Evolutionary conservation across 2,113 vertebrate genomes (phyloP), one percentile per base, ranked within the genome.

Genomic region (Ochotona princeps): DNA sequence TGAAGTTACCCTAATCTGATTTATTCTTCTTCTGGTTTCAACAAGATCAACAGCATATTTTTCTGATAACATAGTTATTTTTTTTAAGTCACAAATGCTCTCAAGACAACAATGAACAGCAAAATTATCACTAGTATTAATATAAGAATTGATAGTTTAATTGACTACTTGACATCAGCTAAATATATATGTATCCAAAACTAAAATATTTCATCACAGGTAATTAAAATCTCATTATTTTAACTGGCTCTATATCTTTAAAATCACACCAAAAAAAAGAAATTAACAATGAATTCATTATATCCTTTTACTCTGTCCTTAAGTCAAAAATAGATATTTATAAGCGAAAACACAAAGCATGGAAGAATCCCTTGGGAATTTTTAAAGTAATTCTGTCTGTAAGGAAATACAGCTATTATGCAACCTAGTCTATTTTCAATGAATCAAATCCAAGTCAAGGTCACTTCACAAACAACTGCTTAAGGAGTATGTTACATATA

Each of bases 371-470:
- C 38, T 72, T 88, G 78, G 26, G 47, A 87, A 70, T 89, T 93
- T 91, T 51, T 30, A 6, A 32, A 91, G 67, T 70, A 47, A 90
- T 93, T 88, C 74, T 82, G 1, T 88, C 74, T 82, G 1, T 87
- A 87, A 85, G 75, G 72, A 91, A 97, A 89, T 80, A 20, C 87
- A 87, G 20, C 26, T 96, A 89, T 87, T 87, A 91, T 93, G 17
- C 63, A 96, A 18, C 82, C 51, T 76, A 63, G 63, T 94, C 90
- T 72, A 94, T 93, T 78, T 97, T n/a, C 96, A 94, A 79, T 88
- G 9, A 91, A 30, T 75, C 66, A 21, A 73, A 57, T 76, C 91
- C 94, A 93, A 69, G 44, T 63, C n/a, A 97, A 96, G 94, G 89
- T 49, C 18, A 96, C 73, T 92, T 89, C 38, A 30, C 13, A 94